Conservation (phyloP, 2,113 vertebrate species). For the Tinamus guttatus region DNA sequence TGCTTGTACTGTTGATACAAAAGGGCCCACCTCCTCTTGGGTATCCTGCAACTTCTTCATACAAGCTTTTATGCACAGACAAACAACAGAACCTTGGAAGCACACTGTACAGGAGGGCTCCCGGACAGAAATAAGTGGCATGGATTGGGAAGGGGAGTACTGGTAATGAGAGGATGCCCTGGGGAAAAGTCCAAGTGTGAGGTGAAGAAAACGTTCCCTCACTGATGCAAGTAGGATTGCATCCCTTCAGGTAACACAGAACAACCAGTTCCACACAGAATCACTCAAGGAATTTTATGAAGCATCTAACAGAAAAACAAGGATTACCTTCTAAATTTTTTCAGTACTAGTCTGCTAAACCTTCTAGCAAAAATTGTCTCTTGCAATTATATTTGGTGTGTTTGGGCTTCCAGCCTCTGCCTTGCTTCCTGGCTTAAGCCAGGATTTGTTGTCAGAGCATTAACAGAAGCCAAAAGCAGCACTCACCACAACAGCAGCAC, state of each 20-base stretch:
- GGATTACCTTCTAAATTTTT: background rate
- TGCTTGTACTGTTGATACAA: background rate
- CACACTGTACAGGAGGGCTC: background rate
- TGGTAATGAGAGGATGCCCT: background rate
- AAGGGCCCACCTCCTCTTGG: background rate
- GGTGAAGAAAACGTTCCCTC: background rate
- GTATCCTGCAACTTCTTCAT: background rate
- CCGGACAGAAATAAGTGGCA: background rate
- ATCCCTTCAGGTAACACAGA: background rate
- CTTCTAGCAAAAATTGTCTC: background rate
- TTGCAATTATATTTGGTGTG: background rate
- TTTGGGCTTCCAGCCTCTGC: background rate
- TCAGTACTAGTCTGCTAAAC: background rate
- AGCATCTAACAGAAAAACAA: background rate
- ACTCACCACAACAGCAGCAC: background rate
- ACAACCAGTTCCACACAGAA: background rate
- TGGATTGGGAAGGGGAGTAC: background rate
- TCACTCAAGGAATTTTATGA: background rate
- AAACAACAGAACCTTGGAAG: background rate
- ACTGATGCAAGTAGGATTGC: background rate
- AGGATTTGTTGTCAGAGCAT: background rate
- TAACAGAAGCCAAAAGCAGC: background rate
- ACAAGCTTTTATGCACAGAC: background rate
- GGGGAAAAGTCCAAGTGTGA: background rate
- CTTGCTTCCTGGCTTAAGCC: background rate